Evolutionary conservation across 2,888 invertebrate genomes (phyloP).

Genomic region (Ophion ellenae): DNA sequence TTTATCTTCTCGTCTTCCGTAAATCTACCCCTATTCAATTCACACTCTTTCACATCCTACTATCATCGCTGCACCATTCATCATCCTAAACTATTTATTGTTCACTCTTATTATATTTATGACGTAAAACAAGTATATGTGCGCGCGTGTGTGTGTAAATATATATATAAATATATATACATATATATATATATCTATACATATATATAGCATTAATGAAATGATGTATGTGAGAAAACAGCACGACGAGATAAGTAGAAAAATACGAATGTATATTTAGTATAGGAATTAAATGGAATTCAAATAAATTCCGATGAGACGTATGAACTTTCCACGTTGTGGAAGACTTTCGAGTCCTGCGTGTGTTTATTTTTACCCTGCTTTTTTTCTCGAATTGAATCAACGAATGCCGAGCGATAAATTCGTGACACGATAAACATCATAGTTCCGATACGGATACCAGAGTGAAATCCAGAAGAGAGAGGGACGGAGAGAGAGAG

Average conservation of each 20-base stretch:
- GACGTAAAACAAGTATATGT: slow-evolving; percentile 20
- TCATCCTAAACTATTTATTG: slow-evolving; percentile 72
- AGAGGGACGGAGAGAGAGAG: slow-evolving; percentile 44
- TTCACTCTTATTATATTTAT: slow-evolving; percentile 58
- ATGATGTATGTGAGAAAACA: slow-evolving; percentile 42
- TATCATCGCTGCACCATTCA: slow-evolving; percentile 69
- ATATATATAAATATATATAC: neutral
- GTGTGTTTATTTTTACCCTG: neutral
- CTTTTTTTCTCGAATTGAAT: neutral
- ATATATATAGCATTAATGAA: slow-evolving; percentile 51
- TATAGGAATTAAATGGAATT: slow-evolving; percentile 45
- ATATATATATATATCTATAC: slow-evolving; percentile 19
- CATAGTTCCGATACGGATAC: neutral
- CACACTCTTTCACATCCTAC: slow-evolving; percentile 61
- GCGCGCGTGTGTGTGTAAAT: neutral
- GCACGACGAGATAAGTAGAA: slow-evolving; percentile 37
- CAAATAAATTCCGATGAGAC: slow-evolving; percentile 60
- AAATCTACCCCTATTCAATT: slow-evolving; percentile 34
- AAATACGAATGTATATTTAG: slow-evolving; percentile 66
- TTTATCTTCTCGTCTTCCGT: slow-evolving; percentile 14
- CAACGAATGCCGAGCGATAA: neutral
- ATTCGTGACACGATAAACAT: neutral
- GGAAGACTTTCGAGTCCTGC: neutral
- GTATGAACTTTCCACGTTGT: slow-evolving; percentile 6
- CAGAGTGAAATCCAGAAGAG: neutral